Evolutionary conservation across 2,888 invertebrate species (phyloP), one percentile per base, ranked within the genome.

Genomic region (Mechanitis mazaeus): DNA sequence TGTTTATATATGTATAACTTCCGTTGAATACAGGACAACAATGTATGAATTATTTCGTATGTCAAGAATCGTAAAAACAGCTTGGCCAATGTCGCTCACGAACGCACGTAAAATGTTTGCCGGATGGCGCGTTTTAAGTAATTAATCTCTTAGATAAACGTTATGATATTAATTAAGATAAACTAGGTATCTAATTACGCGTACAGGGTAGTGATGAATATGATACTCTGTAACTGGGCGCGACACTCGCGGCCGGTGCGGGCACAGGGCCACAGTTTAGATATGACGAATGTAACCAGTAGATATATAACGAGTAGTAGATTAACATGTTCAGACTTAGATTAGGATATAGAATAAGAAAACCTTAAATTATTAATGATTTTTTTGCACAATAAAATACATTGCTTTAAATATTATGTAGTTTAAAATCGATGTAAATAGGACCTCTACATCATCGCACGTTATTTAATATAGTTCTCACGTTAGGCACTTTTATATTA

Each of bases 141-240:
- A 81, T 79, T 83, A 82, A 70, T 83, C 78, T 79, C 74, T 78
- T 85, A 84, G 83, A 78, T 83, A 84, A 76, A 82, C 81, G 83
- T 85, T 86, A 81, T 79, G 80, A 76, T 74, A 64, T 76, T 31
- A 81, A 80, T 77, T 85, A 85, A 85, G 81, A 82, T 81, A 85
- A 81, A 80, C 84, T 85, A 86, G 85, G 78, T 83, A 85, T 80
- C 63, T 85, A 84, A 84, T 81, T 86, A 81, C 84, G 84, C 85
- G 88, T 89, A 89, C 90, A 90, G 90, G 90, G 90, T 90, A 90
- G 90, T 84, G 85, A 84, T 84, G 80, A 79, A 77, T 84, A 80
- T 84, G 83, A 81, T 85, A 86, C 87, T 85, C 87, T 88, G 88
- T 87, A 75, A 76, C 85, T 84, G 86, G 83, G 79, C 73, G 80